phyloP scores from a whole-genome alignment of 2,113 vertebrate species.

The Cheirogaleus medius region DNA sequence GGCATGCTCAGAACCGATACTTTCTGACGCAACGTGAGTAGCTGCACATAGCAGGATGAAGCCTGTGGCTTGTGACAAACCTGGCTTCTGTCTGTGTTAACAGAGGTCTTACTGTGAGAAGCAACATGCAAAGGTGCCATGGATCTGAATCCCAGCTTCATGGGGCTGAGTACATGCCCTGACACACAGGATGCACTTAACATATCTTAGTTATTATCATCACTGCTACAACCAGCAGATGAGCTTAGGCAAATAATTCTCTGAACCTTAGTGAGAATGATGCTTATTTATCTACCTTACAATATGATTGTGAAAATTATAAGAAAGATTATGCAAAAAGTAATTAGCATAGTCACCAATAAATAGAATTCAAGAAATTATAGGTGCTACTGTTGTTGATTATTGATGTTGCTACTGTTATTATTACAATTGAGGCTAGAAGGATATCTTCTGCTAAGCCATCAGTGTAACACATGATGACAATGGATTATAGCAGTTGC shows the following conservation, averaged over 20 bases:
- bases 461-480: background rate
- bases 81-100: background rate
- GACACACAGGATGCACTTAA: background rate
- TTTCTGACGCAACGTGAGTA: background rate
- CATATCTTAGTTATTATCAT: background rate
- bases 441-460: background rate
- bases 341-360: background rate
- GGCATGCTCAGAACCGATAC: background rate
- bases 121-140: background rate
- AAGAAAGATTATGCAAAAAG: background rate
- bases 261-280: background rate
- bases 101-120: background rate
- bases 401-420: background rate
- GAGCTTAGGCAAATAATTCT: background rate
- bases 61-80: background rate
- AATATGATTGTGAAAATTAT: background rate
- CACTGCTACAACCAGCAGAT: background rate
- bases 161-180: background rate
- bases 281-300: background rate
- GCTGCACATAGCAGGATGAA: background rate
- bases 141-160: background rate
- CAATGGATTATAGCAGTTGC: background rate
- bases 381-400: background rate
- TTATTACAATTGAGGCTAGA: background rate
- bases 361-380: slow-evolving; percentile 8